These are phyloP conservation scores for Halichondria panicea DNA, from an alignment of 37 sponge, comb jelly and placozoan genomes.

Conservation along the genomic window DNA sequence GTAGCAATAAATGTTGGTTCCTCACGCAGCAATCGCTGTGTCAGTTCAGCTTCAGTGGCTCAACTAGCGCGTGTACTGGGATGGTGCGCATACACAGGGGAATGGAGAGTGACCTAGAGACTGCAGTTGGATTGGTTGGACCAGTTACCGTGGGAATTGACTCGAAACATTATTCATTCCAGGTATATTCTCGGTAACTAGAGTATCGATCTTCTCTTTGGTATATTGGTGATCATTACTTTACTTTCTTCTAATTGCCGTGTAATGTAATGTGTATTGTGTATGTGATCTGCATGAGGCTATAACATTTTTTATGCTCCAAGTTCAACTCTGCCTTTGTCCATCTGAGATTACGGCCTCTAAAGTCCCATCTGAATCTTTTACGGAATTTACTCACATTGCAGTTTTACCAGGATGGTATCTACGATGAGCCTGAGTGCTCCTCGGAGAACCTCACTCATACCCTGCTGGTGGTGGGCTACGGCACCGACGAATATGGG, in stretches of 20 bases:
- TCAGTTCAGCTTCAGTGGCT: slow-evolving; percentile 23
- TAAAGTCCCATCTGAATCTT: no score
- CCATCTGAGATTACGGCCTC: no score
- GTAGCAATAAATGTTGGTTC: neutral
- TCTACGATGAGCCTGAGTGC: slow-evolving; percentile 41
- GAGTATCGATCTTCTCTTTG: neutral
- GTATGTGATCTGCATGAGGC: no score
- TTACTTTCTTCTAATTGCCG: no score
- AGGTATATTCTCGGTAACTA: slow-evolving; percentile 31
- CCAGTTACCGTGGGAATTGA: slow-evolving; percentile 88
- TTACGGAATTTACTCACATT: neutral
- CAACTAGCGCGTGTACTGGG: slow-evolving; percentile 8
- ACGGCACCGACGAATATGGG: slow-evolving; percentile 27
- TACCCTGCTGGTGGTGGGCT: slow-evolving; percentile 46
- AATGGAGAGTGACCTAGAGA: slow-evolving; percentile 65
- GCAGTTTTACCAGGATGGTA: slow-evolving; percentile 46
- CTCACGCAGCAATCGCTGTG: slow-evolving; percentile 60
- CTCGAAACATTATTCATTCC: slow-evolving; percentile 71
- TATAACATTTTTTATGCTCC: no score
- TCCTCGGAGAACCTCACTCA: slow-evolving; percentile 43
- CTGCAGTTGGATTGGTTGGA: slow-evolving; percentile 79
- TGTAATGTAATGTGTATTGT: no score
- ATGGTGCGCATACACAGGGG: slow-evolving; percentile 27
- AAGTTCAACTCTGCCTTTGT: no score
- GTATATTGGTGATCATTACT: neutral